A percentile compares a stretch with the other conserved stretches of the same genome.
These are phyloP conservation scores for Potorous gilbertii DNA, from an alignment of 2,797 vertebrate species.

Conservation along the genomic window DNA sequence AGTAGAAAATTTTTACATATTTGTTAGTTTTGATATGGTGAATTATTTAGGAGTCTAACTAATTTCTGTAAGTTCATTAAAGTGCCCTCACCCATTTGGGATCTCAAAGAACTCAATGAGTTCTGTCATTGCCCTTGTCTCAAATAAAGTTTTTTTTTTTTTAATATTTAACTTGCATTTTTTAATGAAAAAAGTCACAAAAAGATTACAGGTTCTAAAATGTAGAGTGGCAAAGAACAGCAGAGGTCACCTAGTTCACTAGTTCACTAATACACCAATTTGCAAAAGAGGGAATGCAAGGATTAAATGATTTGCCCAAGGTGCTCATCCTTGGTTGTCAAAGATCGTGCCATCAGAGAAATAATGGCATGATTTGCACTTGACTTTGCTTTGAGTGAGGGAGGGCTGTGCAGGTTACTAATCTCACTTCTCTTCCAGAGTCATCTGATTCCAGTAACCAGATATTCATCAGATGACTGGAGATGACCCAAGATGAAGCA, in stretches of 20 bases:
- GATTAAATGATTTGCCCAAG: neutral
- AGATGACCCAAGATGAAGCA: no score
- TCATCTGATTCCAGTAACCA: no score
- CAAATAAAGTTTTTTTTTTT: neutral
- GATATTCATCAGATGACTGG: no score
- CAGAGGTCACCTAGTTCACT: neutral
- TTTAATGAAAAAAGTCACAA: neutral
- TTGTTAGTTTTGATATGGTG: neutral
- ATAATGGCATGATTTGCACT: no score
- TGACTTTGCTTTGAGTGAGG: no score
- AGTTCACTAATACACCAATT: neutral
- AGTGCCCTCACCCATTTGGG: neutral
- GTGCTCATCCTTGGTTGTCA: no score
- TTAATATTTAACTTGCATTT: neutral
- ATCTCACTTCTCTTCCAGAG: no score
- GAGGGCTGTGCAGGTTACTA: no score
- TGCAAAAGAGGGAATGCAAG: neutral
- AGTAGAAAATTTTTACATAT: neutral
- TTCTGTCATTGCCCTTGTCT: neutral
- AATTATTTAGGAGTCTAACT: neutral
- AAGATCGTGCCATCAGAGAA: no score
- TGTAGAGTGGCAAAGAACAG: neutral
- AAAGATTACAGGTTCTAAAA: neutral
- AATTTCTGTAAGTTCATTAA: neutral
- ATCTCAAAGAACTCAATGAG: neutral